phyloP scores from a whole-genome alignment of 2,113 vertebrate species.

The Acanthisitta chloris region DNA sequence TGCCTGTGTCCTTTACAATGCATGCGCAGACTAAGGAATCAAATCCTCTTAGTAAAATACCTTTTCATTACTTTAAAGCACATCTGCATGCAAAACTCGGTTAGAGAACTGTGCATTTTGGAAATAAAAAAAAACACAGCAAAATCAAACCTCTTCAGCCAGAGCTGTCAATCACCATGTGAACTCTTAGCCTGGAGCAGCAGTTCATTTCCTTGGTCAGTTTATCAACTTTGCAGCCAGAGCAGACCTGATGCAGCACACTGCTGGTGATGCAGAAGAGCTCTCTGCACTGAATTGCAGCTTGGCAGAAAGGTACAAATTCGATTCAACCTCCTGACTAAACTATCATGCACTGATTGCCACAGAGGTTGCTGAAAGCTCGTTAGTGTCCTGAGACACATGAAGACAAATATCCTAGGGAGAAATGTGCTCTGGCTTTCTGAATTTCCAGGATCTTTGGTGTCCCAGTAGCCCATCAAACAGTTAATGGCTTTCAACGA shows the following conservation, averaged over 20 bases:
- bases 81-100: neutral
- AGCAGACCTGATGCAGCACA: neutral
- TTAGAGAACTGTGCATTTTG: neutral
- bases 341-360: neutral
- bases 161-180: neutral
- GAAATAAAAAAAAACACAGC: neutral
- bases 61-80: neutral
- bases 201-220: neutral
- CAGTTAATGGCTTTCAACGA: neutral
- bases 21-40: neutral
- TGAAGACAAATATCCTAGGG: neutral
- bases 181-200: neutral
- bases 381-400: fast-evolving
- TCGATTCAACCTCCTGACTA: neutral
- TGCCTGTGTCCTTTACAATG: neutral
- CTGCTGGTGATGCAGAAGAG: neutral
- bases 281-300: neutral
- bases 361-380: neutral
- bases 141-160: neutral
- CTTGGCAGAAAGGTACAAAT: neutral
- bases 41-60: neutral
- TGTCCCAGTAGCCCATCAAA: neutral
- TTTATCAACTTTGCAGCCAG: neutral
- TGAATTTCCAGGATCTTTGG: neutral
- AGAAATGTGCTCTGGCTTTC: neutral